phyloP scores from a whole-genome alignment of 2,888 invertebrate species.

The Schizotus pectinicornis region DNA sequence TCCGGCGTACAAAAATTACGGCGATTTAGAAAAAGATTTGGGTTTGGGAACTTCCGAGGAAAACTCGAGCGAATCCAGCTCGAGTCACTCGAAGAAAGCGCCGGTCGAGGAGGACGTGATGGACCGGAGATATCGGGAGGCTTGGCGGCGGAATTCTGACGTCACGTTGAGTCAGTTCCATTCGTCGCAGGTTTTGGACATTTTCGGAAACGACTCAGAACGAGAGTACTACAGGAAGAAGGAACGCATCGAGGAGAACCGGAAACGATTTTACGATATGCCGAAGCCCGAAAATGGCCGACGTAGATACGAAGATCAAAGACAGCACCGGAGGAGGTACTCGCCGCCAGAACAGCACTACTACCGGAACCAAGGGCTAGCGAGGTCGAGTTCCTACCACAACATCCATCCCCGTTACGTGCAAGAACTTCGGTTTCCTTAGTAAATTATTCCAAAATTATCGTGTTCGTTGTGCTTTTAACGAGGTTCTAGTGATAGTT shows the following conservation, averaged over 20 bases:
- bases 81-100: constrained; percentile 72
- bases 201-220: constrained; percentile 70
- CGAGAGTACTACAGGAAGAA: constrained; percentile 61
- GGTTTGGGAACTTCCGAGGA: constrained; percentile 86
- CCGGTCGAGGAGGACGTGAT: constrained; percentile 65
- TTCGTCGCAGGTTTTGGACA: constrained; percentile 68
- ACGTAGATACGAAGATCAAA: constrained; percentile 57
- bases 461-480: constrained; percentile 2
- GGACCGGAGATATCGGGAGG: constrained; percentile 69
- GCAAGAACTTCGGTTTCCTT: constrained; percentile 69
- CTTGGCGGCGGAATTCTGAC: constrained; percentile 72
- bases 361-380: constrained; percentile 59
- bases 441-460: constrained; percentile 5
- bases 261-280: constrained; percentile 33
- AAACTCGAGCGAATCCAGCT: constrained; percentile 82
- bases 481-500: constrained; percentile 14
- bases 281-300: constrained; percentile 54
- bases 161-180: constrained; percentile 64
- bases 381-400: constrained; percentile 66
- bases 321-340: constrained; percentile 58
- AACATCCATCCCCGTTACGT: constrained; percentile 69
- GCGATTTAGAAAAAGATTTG: constrained; percentile 76
- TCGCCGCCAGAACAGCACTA: constrained; percentile 59
- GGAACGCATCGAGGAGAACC: constrained; percentile 36
- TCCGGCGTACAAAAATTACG: constrained; percentile 59